Conservation (phyloP, 2,113 vertebrate genomes). For the Otis tarda region DNA sequence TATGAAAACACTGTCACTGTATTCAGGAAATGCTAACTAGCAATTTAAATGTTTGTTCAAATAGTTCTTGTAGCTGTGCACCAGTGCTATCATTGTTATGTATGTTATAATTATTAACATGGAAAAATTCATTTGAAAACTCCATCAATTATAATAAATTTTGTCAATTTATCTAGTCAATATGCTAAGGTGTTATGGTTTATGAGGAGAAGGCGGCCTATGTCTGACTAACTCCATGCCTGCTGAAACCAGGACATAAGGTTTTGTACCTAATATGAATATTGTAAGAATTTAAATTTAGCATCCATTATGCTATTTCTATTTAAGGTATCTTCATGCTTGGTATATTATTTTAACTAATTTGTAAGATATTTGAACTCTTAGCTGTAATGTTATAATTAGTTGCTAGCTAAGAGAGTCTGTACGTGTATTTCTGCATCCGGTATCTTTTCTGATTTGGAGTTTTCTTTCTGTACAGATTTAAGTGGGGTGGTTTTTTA, state of each 20-base stretch:
- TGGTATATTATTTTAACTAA: background rate
- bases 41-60: background rate
- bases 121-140: background rate
- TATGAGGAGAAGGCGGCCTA: background rate
- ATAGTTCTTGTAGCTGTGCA: background rate
- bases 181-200: background rate
- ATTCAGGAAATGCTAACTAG: background rate
- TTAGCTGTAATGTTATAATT: background rate
- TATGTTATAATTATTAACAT: background rate
- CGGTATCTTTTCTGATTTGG: background rate
- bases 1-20: background rate
- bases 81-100: background rate
- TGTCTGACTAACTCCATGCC: no score
- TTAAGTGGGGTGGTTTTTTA: no score
- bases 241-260: no score
- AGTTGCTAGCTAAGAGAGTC: background rate
- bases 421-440: background rate
- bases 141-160: background rate
- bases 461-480: background rate
- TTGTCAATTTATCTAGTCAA: background rate
- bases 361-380: background rate
- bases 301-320: background rate
- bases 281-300: background rate
- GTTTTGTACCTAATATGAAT: background rate
- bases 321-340: background rate